These are phyloP conservation scores for Gobio gobio DNA, from an alignment of 2,113 vertebrate genomes.

Conservation along the genomic window DNA sequence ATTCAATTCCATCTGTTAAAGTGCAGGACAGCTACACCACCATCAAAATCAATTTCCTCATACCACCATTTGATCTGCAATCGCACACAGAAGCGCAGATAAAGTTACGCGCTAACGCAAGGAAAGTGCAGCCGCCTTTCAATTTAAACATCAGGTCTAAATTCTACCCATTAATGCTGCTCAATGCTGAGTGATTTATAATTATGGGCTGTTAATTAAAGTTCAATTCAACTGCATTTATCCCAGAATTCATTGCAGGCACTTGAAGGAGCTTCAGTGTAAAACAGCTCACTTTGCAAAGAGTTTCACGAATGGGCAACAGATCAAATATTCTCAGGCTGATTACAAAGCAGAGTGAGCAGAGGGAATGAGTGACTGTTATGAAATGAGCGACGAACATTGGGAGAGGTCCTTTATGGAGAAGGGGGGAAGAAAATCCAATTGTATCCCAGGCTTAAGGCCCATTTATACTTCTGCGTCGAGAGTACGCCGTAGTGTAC, in stretches of 20 bases:
- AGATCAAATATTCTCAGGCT: slow-evolving; percentile 3
- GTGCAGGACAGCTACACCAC: slow-evolving; percentile 35
- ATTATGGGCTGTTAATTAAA: slow-evolving; percentile 68
- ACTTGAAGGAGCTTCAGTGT: slow-evolving; percentile 56
- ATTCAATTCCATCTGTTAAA: slow-evolving; percentile 44
- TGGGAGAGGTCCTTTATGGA: slow-evolving; percentile 16
- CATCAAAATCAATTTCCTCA: slow-evolving; percentile 45
- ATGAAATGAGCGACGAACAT: slow-evolving; percentile 10
- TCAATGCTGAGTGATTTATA: slow-evolving; percentile 47
- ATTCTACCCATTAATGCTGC: slow-evolving; percentile 45
- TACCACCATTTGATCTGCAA: slow-evolving; percentile 39
- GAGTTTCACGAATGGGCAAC: neutral
- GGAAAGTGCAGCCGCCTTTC: slow-evolving; percentile 42
- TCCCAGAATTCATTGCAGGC: slow-evolving; percentile 60
- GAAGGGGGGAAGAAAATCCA: slow-evolving; percentile 17
- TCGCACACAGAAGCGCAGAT: slow-evolving; percentile 27
- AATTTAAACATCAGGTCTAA: slow-evolving; percentile 44
- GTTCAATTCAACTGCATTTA: slow-evolving; percentile 62
- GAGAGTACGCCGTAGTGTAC: too few species aligned
- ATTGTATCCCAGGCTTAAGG: slow-evolving; percentile 39
- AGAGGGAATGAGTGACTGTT: slow-evolving; percentile 17
- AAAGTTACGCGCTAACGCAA: neutral
- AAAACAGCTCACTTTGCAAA: slow-evolving; percentile 29
- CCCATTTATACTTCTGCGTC: too few species aligned
- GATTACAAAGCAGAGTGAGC: neutral